A percentile compares a stretch with the other conserved stretches of the same genome.
phyloP scores from a whole-genome alignment of 2,888 invertebrate genomes.

The Parochlus steinenii region DNA sequence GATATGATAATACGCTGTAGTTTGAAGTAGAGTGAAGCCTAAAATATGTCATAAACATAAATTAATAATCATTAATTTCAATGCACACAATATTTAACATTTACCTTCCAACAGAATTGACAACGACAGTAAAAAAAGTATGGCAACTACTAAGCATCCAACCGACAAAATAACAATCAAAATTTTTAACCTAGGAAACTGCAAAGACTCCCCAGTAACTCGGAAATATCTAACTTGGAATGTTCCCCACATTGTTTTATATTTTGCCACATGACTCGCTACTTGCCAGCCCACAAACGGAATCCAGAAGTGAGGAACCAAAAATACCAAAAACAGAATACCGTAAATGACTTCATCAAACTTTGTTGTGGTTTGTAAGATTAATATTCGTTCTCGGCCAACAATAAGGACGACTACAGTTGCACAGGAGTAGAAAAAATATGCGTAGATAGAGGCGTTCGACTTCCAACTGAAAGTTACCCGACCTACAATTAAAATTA shows the following conservation, averaged over 20 bases:
- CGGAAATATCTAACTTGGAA: conserved; percentile 45
- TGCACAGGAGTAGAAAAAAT: conserved; percentile 41
- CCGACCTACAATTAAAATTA: conserved; percentile 17
- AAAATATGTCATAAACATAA: not conserved
- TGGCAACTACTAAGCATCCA: conserved; percentile 42
- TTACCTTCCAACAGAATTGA: conserved; percentile 41
- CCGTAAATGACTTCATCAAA: conserved; percentile 57
- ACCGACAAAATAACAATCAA: conserved; percentile 42
- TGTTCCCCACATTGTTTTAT: conserved; percentile 50
- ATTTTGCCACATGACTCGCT: conserved; percentile 47
- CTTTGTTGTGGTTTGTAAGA: conserved; percentile 40
- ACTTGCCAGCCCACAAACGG: conserved; percentile 37
- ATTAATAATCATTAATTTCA: not conserved
- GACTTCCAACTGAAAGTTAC: conserved; percentile 50
- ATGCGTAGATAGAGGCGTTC: conserved; percentile 43
- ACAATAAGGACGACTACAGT: conserved; percentile 40
- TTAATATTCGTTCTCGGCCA: conserved; percentile 42
- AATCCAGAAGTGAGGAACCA: conserved; percentile 53
- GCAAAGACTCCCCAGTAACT: conserved; percentile 40
- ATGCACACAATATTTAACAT: not conserved
- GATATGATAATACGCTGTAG: conserved; percentile 27
- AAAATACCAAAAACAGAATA: conserved; percentile 45
- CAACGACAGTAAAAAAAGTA: conserved; percentile 40
- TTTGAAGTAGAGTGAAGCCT: conserved; percentile 23
- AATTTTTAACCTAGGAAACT: conserved; percentile 42